Base-by-base conservation (phyloP, 2,797 vertebrate genomes). In the Psittacula echo region DNA sequence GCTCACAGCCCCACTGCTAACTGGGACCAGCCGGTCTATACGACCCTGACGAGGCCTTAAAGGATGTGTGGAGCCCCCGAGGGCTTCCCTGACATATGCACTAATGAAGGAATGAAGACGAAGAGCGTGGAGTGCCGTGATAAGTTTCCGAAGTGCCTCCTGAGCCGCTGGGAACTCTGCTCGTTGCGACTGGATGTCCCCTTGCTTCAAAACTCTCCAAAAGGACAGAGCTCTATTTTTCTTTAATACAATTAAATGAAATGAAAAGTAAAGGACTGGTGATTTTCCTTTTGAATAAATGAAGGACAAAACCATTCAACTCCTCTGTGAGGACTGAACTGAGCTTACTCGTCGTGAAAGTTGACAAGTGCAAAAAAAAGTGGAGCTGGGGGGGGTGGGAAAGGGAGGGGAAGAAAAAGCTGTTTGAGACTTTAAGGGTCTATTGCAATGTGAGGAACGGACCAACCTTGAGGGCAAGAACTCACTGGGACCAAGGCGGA, bases 11-110 rank as follows among this genome's bases (percentile, higher is more conserved):
- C 99, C 80, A 97, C 98, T 0, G 94, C 98, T 50, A 99, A 98
- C 98, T 99, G 99, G 99, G 99, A 99, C 92, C 99, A 99, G 98
- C 99, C 99, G 0, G 98, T 99, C 97, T 99, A 99, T 97, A 99
- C 99, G 77, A 99, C 99, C 19, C 98, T 99, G 96, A 99, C 98
- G 62, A 98, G 98, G 94, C 99, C 99, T 85, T 99, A 98, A 93
- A 93, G 82, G 87, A 8, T n/a, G 72, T 17, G 45, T 2, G 16
- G 68, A 76, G 94, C 89, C 62, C 71, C 87, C 50, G 23, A 2
- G 79, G 97, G 96, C 94, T 95, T 96, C 85, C 87, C 78, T 10
- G 62, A 93, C 85, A 53, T 94, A 97, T 98, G 98, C 98, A 98
- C 98, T 98, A 98, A 96, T 96, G 96, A 98, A 95, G 95, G 93